Base-by-base conservation (phyloP, 2,113 vertebrate genomes). In the Manacus vitellinus region DNA sequence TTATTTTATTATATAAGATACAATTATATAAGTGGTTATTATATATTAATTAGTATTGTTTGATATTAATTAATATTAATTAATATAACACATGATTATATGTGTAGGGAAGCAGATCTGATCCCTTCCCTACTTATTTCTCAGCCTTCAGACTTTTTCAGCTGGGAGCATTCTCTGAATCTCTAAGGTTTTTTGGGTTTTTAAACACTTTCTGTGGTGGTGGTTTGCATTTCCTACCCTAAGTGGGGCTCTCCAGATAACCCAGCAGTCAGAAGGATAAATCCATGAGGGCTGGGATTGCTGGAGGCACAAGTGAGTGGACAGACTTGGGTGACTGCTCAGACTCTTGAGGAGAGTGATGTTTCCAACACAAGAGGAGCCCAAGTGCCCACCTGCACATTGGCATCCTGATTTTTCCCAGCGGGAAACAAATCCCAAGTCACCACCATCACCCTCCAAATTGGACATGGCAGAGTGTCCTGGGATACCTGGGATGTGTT, bases 321-420 rank as follows among this genome's bases (percentile, higher is more conserved):
- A 47, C 13, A 56, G 61, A 37, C 47, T 2, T 6, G 47, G 47
- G 47, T 5, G 10, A 73, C 33, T 8, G 16, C 16, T 52, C 2
- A 1, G 47, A 3, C 23, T 24, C 28, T 28, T 71, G 74, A 31
- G 61, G 7, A 39, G 54, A 51, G n/a, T 2, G 5, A 16, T 21
- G 15, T 27, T 58, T 24, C 25, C n/a, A 56, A 44, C 0, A 0
- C 54, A 22, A 52, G 14, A 22, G 12, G 14, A 76, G 52, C 47
- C 20, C n/a, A 33, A 24, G 41, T 6, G 17, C 21, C 15, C 41
- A 33, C 20, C 31, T 30, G 22, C 47, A 41, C 37, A 14, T 2
- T 16, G 19, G 13, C 41, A 61, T 15, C 51, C 39, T 3, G 13
- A 51, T 28, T 28, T 80, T 24, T 19, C 21, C 31, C 24, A 19